Percentiles rank a stretch among this genome's conserved stretches.
Conservation (phyloP, 2,888 invertebrate genomes). For the Lingula anatina region DNA sequence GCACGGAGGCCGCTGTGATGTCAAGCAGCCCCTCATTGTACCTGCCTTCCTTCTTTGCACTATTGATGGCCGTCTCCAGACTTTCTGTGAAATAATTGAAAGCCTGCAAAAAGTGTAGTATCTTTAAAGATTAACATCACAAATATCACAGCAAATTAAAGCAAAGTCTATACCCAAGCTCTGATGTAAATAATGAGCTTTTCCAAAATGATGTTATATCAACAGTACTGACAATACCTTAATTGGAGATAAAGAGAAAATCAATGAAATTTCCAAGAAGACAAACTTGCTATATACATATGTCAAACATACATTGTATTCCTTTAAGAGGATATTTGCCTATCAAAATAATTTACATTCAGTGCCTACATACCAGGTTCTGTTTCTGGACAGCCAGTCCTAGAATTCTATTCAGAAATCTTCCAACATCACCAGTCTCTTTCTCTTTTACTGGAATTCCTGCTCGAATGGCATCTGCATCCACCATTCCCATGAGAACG, state of each 20-base stretch:
- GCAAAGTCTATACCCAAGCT: no score
- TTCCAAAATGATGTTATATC: no score
- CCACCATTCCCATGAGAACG: conserved; percentile 39
- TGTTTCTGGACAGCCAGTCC: conserved; percentile 40
- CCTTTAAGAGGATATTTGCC: no score
- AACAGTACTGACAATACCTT: no score
- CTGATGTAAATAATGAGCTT: no score
- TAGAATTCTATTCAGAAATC: conserved; percentile 46
- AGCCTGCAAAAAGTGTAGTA: conserved; percentile 36
- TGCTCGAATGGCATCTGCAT: conserved; percentile 21
- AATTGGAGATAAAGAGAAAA: no score
- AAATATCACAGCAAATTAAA: not conserved
- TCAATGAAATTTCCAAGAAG: no score
- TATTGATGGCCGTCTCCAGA: conserved; percentile 30
- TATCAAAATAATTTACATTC: no score
- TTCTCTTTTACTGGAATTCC: conserved; percentile 32
- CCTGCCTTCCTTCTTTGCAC: conserved; percentile 44
- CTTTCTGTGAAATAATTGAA: conserved; percentile 42
- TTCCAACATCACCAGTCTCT: conserved; percentile 38
- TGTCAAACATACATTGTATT: no score
- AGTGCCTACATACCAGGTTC: conserved; percentile 43
- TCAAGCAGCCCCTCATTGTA: conserved; percentile 47
- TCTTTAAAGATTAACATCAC: no score
- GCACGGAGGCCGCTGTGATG: conserved; percentile 39
- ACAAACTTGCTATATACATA: no score